Evolutionary conservation across 1,140 invertebrate genomes (phyloP), one percentile per base, ranked within the genome.

Genomic region (Drosophila setifemur): DNA sequence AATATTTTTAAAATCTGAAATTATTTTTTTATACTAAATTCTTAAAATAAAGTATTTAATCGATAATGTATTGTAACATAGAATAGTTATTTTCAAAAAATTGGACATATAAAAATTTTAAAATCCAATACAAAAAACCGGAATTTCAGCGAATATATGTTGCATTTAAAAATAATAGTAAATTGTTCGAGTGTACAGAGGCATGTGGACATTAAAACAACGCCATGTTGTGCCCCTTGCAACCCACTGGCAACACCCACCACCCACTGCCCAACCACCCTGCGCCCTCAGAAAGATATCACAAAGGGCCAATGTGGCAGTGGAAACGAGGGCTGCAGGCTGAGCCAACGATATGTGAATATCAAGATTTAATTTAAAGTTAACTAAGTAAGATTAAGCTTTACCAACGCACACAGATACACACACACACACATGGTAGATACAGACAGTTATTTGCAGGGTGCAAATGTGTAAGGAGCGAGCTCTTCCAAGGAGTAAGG

Each of bases 301-400:
- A 45, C 58, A 63, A 60, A 5, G 18, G n/a, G n/a, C n/a, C n/a
- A n/a, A n/a, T n/a, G n/a, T n/a, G 5, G 39, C 18, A 19, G n/a
- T 14, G 11, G n/a, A 4, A n/a, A 4, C 21, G 7, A 23, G 58
- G 31, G 25, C 23, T 9, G 25, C 4, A 25, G 42, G 40, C 64
- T 37, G 57, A 57, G 53, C 28, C 71, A 67, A 66, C 76, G 76
- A 82, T 82, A 85, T 85, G 81, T 86, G 81, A 81, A 85, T 86
- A 85, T 85, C 81, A 85, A 85, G 81, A 85, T 85, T 85, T 85
- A 85, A 85, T 85, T 85, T 85, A 85, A 85, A 85, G 81, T 85
- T 85, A 85, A 85, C 81, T 85, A 86, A 85, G 81, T 86, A 85
- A 85, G 81, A 85, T 85, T 85, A 86, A 86, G 81, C 81, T 74